phyloP scores from a whole-genome alignment of 2,113 vertebrate species.

The Egretta garzetta region DNA sequence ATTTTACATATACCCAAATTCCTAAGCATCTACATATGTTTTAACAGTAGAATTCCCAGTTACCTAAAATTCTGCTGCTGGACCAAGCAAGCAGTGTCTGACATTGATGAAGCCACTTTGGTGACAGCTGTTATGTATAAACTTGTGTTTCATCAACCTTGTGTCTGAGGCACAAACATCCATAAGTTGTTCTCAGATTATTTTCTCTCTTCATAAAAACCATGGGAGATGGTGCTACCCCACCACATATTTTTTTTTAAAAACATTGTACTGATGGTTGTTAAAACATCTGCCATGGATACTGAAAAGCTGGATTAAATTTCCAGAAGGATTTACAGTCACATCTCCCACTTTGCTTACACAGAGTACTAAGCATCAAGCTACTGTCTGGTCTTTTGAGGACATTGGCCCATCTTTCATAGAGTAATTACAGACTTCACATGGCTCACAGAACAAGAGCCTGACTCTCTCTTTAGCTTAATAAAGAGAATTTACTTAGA shows the following conservation, averaged over 20 bases:
- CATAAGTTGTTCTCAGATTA: background rate
- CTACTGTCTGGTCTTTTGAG: background rate
- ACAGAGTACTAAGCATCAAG: background rate
- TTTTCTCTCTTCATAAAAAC: background rate
- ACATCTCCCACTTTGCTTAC: background rate
- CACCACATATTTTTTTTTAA: background rate
- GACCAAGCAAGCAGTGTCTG: background rate
- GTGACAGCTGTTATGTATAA: background rate
- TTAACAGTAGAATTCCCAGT: background rate
- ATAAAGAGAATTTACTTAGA: background rate
- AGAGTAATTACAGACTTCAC: background rate
- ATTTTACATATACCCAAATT: background rate
- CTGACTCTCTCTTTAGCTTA: background rate
- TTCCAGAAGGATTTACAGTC: constrained; percentile 9
- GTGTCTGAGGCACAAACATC: background rate
- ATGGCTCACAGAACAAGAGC: background rate
- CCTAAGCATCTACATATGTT: background rate
- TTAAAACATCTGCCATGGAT: background rate
- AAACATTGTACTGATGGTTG: background rate
- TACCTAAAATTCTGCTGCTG: background rate
- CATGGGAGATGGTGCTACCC: background rate
- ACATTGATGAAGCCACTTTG: background rate
- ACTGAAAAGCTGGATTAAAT: background rate
- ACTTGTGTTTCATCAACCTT: background rate
- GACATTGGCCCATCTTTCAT: background rate